These are phyloP conservation scores for Melinaea marsaeus DNA, from an alignment of 2,888 invertebrate species.

Conservation along the genomic window DNA sequence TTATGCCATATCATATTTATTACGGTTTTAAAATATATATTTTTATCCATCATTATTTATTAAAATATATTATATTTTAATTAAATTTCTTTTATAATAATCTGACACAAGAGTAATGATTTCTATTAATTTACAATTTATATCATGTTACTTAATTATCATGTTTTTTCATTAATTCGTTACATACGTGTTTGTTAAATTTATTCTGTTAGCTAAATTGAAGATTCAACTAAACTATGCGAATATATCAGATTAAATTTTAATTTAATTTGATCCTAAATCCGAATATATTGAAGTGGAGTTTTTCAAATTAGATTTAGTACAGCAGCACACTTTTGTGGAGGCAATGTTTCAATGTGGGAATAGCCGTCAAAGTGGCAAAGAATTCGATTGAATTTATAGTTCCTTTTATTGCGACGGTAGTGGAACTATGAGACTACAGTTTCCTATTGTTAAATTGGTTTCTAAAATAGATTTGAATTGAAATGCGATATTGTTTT, in stretches of 20 bases:
- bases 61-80: too few species aligned
- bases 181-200: too few species aligned
- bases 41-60: too few species aligned
- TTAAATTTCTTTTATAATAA: too few species aligned
- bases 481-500: constrained; percentile 27
- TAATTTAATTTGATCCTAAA: constrained; percentile 19
- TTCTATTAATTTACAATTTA: too few species aligned
- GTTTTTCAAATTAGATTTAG: constrained; percentile 60
- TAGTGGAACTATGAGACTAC: constrained; percentile 33
- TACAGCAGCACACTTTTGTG: constrained; percentile 52
- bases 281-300: constrained; percentile 25
- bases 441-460: constrained; percentile 33
- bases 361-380: constrained; percentile 54
- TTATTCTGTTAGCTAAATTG: too few species aligned
- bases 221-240: not conserved
- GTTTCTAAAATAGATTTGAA: constrained; percentile 30
- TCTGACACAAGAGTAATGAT: too few species aligned
- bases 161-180: too few species aligned
- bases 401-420: constrained; percentile 51
- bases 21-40: too few species aligned
- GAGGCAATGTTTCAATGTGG: constrained; percentile 50
- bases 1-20: too few species aligned
- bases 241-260: not conserved
- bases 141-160: too few species aligned
- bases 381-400: constrained; percentile 60